Percentiles rank a stretch among this genome's conserved stretches.
Conservation (phyloP, 2,797 vertebrate genomes). For the Rallus crepitans region DNA sequence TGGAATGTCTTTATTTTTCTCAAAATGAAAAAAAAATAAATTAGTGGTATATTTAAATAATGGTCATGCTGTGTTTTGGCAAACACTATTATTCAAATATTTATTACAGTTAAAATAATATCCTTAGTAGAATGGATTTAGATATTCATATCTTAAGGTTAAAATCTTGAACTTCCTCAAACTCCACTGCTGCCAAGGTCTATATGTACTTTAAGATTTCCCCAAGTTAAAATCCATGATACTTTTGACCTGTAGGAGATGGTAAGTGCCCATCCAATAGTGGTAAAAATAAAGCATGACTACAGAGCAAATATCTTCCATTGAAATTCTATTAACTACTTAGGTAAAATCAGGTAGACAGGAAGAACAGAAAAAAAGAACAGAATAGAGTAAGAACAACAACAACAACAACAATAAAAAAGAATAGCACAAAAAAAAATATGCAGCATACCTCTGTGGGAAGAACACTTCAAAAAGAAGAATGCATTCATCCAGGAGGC, state of each 20-base stretch:
- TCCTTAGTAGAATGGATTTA: not conserved
- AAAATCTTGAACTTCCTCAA: not conserved
- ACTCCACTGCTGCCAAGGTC: not conserved
- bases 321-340: not conserved
- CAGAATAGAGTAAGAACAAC: not conserved
- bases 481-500: not conserved
- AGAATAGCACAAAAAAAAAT: not conserved
- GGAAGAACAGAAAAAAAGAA: not conserved
- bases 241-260: not conserved
- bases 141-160: not conserved
- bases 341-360: not conserved
- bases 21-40: not conserved
- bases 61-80: not conserved
- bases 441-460: not conserved
- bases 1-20: not conserved
- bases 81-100: not conserved
- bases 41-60: not conserved
- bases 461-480: not conserved
- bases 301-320: not conserved
- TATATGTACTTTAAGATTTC: not conserved
- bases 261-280: not conserved
- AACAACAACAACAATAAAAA: too few relatives aligned
- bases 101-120: not conserved
- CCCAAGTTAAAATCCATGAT: not conserved
- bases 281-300: not conserved